phyloP scores from a whole-genome alignment of 2,888 invertebrate genomes.

The Leptinotarsa juncta region DNA sequence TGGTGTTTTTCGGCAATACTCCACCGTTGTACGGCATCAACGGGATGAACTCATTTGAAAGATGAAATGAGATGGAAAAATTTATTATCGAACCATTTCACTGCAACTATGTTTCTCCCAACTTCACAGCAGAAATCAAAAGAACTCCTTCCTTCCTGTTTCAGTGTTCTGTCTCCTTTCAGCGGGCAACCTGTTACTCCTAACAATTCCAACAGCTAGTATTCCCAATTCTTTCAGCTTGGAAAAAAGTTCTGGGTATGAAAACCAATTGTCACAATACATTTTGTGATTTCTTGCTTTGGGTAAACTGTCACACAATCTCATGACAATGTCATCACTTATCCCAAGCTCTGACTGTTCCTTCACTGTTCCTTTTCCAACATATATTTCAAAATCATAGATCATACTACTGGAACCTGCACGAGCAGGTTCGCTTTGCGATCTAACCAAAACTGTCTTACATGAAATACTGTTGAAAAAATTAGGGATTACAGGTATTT shows the following conservation, averaged over 20 bases:
- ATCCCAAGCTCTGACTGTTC: not conserved
- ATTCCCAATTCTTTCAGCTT: not conserved
- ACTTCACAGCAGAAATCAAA: not conserved
- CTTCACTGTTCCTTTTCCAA: not conserved
- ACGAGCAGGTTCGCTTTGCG: no score
- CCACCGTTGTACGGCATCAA: not conserved
- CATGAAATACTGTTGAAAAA: no score
- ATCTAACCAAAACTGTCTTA: no score
- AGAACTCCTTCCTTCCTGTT: not conserved
- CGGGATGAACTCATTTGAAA: not conserved
- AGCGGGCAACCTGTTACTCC: no score
- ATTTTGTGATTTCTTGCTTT: not conserved
- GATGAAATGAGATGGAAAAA: not conserved
- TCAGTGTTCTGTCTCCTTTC: not conserved
- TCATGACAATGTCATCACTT: conserved; percentile 2
- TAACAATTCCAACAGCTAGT: no score
- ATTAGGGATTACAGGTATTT: no score
- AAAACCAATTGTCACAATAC: not conserved
- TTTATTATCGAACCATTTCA: not conserved
- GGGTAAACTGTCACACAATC: not conserved
- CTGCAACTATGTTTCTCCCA: not conserved
- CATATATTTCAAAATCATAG: conserved; percentile 6
- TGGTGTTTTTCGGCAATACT: not conserved
- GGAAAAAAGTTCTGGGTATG: not conserved
- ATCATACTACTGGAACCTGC: not conserved